phyloP scores from a whole-genome alignment of 2,113 vertebrate species.

The Paraplagusia blochii region DNA sequence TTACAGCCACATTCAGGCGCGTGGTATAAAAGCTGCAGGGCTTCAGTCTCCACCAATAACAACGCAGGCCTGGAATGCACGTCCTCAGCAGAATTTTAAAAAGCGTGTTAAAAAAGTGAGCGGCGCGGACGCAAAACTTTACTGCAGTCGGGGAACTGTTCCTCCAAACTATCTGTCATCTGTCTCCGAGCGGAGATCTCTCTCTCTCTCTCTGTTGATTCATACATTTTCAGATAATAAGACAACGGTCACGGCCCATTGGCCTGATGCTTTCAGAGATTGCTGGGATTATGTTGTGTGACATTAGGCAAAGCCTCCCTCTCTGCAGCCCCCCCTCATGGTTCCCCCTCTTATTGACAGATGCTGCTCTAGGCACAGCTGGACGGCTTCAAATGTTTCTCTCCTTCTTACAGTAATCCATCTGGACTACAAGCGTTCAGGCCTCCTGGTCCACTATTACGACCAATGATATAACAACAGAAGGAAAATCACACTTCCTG shows the following conservation, averaged over 20 bases:
- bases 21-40: constrained; percentile 32
- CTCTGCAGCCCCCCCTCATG: constrained; percentile 26
- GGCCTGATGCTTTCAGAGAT: constrained; percentile 45
- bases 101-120: constrained; percentile 53
- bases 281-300: constrained; percentile 49
- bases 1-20: constrained; percentile 26
- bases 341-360: constrained; percentile 47
- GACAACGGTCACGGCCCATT: constrained; percentile 57
- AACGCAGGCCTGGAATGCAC: constrained; percentile 34
- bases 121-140: constrained; percentile 24
- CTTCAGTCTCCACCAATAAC: constrained; percentile 31
- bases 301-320: constrained; percentile 43
- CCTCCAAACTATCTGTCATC: constrained; percentile 19
- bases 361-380: constrained; percentile 67
- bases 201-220: constrained; percentile 12
- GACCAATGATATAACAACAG: constrained; percentile 30
- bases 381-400: constrained; percentile 52
- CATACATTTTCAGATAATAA: constrained; percentile 20
- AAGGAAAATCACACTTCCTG: constrained; percentile 25
- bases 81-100: constrained; percentile 56
- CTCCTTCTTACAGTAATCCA: constrained; percentile 44
- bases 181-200: constrained; percentile 6
- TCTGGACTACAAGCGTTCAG: constrained; percentile 49
- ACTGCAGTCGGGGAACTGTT: constrained; percentile 30
- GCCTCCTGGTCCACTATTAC: constrained; percentile 41